These are phyloP conservation scores for Labeo catla DNA, from an alignment of 2,113 vertebrate species.

Conservation along the genomic window DNA sequence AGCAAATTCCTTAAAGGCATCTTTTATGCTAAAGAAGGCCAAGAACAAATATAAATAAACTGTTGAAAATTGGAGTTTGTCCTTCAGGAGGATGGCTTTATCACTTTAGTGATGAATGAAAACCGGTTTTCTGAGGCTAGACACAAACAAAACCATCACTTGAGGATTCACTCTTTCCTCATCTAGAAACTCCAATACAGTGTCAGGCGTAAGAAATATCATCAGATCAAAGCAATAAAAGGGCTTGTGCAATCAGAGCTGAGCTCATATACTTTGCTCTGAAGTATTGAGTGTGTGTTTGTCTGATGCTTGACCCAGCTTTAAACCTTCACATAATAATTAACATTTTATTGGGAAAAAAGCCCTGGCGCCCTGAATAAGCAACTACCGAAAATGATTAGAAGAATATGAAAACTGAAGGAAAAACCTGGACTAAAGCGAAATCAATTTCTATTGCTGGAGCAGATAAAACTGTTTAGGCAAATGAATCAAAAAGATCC, in stretches of 20 bases:
- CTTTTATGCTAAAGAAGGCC: constrained; percentile 17
- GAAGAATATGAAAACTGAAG: neutral
- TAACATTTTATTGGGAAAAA: constrained; percentile 6
- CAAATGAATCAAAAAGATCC: neutral
- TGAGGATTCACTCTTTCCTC: constrained; percentile 14
- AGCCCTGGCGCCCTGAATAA: constrained; percentile 2
- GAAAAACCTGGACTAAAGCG: neutral
- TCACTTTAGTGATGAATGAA: neutral
- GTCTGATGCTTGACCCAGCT: neutral
- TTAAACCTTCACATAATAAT: neutral
- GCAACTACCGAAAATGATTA: neutral
- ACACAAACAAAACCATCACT: constrained; percentile 28
- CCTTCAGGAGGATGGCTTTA: neutral
- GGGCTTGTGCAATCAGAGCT: constrained; percentile 2
- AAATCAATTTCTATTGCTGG: neutral
- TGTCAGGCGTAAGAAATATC: constrained; percentile 29
- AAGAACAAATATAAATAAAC: constrained; percentile 13
- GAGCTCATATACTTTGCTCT: neutral
- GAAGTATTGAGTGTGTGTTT: constrained; percentile 10
- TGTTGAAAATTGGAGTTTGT: neutral
- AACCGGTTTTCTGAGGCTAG: neutral
- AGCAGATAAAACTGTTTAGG: neutral
- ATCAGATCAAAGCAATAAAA: constrained; percentile 25
- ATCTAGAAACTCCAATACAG: neutral
- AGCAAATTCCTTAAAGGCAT: neutral